A percentile compares a stretch with the other conserved stretches of the same genome.
Conservation (phyloP, 2,888 invertebrate genomes). For the Keiferia lycopersicella region DNA sequence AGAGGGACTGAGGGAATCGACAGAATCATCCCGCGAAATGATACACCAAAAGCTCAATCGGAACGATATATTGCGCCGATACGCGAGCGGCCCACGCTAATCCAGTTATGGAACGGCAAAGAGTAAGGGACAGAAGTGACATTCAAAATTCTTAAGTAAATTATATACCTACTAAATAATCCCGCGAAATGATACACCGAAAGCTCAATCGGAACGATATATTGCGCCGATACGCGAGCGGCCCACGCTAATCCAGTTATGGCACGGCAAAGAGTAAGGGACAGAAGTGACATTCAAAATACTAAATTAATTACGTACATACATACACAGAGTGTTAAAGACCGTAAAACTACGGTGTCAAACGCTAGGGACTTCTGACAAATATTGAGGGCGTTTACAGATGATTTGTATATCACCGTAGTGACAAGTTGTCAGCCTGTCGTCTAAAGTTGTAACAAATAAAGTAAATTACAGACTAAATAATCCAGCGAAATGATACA, state of each 20-base stretch:
- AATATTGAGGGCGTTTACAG: no score
- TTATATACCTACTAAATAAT: neutral
- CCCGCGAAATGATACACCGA: slow-evolving; percentile 71
- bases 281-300: neutral
- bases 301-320: no score
- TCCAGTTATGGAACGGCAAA: slow-evolving; percentile 69
- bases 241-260: slow-evolving; percentile 74
- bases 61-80: slow-evolving; percentile 73
- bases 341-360: no score
- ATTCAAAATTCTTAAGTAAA: no score
- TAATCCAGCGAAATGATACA: slow-evolving; percentile 64
- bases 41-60: slow-evolving; percentile 78
- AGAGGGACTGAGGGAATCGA: slow-evolving; percentile 30
- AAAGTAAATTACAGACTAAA: no score
- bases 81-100: slow-evolving; percentile 66
- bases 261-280: slow-evolving; percentile 54
- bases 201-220: slow-evolving; percentile 77
- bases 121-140: slow-evolving; percentile 40
- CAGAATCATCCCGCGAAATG: slow-evolving; percentile 65
- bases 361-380: no score
- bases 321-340: no score
- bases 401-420: no score
- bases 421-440: no score
- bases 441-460: no score
- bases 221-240: slow-evolving; percentile 66